Conservation (phyloP, 2,888 invertebrate species). For the Andrena praecox region DNA sequence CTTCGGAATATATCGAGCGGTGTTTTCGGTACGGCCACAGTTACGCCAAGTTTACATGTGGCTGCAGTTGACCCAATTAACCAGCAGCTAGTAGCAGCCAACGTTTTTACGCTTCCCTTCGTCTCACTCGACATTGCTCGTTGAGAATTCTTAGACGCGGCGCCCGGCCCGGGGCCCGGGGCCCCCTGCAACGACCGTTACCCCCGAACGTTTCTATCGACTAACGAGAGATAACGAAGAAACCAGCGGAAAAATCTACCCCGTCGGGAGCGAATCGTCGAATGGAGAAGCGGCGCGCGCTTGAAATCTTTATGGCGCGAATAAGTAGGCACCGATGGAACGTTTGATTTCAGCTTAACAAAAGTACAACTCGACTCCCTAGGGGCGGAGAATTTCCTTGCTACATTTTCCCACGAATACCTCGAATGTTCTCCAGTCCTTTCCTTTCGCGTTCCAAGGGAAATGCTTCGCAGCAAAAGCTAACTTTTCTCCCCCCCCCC, state of each 20-base stretch:
- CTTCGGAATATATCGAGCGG: background rate
- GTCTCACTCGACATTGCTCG: background rate
- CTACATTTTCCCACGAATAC: background rate
- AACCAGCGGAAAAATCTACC: background rate
- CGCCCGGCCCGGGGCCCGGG: no score
- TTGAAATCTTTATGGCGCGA: conserved; percentile 37
- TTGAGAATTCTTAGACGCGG: background rate
- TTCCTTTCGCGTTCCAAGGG: background rate
- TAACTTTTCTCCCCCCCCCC: background rate
- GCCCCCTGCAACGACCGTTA: background rate
- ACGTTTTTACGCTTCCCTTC: background rate
- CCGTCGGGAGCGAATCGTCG: conserved; percentile 5
- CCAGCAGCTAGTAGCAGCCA: conserved; percentile 19
- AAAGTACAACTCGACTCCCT: conserved; percentile 31
- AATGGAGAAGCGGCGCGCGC: background rate
- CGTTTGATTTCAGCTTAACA: conserved; percentile 39
- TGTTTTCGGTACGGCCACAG: no score
- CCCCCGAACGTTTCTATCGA: background rate
- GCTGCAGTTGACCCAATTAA: conserved; percentile 21
- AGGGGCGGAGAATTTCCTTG: conserved; percentile 6
- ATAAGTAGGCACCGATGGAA: conserved; percentile 9
- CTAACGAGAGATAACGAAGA: background rate
- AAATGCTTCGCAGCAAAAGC: conserved; percentile 10
- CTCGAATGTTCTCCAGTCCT: background rate
- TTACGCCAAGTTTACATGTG: background rate